These are phyloP conservation scores for Palloptera scutellata DNA, from an alignment of 2,888 invertebrate species.

Conservation along the genomic window DNA sequence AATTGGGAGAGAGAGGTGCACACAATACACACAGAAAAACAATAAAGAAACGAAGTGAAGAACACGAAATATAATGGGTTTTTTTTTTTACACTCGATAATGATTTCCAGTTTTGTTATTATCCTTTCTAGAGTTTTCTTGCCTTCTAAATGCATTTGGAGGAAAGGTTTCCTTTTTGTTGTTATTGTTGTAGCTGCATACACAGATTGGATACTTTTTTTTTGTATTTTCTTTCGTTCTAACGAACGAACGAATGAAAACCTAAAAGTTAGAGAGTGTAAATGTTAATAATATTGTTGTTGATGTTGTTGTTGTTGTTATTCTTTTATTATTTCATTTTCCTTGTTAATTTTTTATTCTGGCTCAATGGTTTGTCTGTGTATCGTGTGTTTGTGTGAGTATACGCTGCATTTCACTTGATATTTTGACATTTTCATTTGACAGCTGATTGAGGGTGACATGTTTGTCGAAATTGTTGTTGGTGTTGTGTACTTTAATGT, in stretches of 20 bases:
- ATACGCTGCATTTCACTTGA: conserved; percentile 31
- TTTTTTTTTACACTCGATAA: too few species aligned
- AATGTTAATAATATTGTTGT: not conserved
- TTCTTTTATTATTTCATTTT: conserved; percentile 10
- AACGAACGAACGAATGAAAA: too few species aligned
- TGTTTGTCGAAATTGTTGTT: conserved; percentile 21
- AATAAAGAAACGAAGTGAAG: too few species aligned
- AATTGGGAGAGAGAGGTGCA: too few species aligned
- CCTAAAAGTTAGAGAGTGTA: not conserved
- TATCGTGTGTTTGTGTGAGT: conserved; percentile 8
- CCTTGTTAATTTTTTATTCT: not conserved
- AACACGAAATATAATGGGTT: too few species aligned
- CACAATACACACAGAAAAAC: too few species aligned
- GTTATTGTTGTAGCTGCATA: too few species aligned
- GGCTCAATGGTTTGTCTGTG: conserved; percentile 9
- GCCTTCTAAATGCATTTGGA: not conserved
- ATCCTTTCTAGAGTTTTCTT: too few species aligned
- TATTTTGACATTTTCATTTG: conserved; percentile 42
- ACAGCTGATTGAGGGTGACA: conserved; percentile 45
- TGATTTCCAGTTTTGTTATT: conserved; percentile 9
- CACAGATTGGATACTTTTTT: too few species aligned
- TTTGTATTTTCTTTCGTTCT: conserved; percentile 1
- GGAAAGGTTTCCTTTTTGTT: not conserved
- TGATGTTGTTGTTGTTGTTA: conserved; percentile 17
- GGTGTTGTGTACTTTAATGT: not conserved